Evolutionary conservation across 2,113 vertebrate genomes (phyloP).

Genomic region (Otus sunia): DNA sequence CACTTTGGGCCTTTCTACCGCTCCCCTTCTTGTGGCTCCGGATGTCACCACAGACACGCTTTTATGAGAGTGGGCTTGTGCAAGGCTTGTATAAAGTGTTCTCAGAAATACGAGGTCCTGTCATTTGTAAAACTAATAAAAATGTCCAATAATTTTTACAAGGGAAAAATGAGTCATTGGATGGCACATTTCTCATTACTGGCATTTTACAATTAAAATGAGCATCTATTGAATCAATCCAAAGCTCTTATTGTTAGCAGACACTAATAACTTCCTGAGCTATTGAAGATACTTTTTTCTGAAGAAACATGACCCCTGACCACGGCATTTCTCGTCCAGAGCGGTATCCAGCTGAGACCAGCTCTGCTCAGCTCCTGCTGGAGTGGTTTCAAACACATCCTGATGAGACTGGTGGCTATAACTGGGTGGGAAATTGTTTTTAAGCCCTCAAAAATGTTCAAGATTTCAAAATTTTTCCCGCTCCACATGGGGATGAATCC

Average conservation of each 20-base stretch:
- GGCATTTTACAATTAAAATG: conserved; percentile 65
- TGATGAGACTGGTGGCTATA: conserved; percentile 61
- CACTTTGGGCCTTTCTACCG: conserved; percentile 64
- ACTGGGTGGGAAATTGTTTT: conserved; percentile 66
- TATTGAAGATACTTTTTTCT: conserved; percentile 63
- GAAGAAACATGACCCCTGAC: conserved; percentile 63
- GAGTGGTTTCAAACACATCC: conserved; percentile 61
- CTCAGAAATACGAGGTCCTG: conserved; percentile 64
- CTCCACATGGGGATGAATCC: conserved; percentile 52
- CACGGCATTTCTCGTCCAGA: conserved; percentile 54
- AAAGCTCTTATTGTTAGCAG: conserved; percentile 67
- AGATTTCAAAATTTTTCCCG: conserved; percentile 69
- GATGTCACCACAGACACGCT: conserved; percentile 67
- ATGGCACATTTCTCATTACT: conserved; percentile 67
- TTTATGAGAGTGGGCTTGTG: conserved; percentile 67
- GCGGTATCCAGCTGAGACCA: conserved; percentile 64
- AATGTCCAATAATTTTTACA: conserved; percentile 68
- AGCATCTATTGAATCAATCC: conserved; percentile 68
- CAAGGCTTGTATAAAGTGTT: conserved; percentile 67
- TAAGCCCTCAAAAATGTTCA: conserved; percentile 63
- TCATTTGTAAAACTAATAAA: conserved; percentile 69
- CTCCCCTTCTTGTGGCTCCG: conserved; percentile 64
- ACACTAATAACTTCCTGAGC: conserved; percentile 69
- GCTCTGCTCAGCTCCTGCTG: conserved; percentile 68
- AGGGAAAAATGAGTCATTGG: conserved; percentile 70